Conservation (phyloP, 2,113 vertebrate genomes). For the Balaenoptera acutorostrata region DNA sequence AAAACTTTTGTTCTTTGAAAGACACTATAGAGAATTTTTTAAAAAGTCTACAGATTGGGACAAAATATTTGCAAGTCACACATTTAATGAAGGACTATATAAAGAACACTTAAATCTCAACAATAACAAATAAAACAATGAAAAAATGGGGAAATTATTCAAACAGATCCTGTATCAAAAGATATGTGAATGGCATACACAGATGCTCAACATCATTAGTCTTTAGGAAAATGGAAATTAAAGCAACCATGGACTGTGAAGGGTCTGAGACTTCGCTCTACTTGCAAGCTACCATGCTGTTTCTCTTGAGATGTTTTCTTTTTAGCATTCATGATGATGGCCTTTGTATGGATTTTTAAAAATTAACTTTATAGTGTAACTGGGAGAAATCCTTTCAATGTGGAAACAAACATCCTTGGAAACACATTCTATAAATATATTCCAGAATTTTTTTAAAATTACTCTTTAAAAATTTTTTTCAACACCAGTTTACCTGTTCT, state of each 20-base stretch:
- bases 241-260: not conserved
- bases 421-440: conserved; percentile 3
- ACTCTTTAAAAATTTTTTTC: not conserved
- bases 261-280: not conserved
- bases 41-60: not conserved
- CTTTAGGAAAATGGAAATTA: conserved; percentile 10
- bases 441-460: not conserved
- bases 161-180: not conserved
- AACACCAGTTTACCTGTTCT: not conserved
- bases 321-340: not conserved
- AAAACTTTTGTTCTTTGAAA: not conserved
- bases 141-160: not conserved
- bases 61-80: not conserved
- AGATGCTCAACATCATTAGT: not conserved
- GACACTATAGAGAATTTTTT: not conserved
- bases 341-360: not conserved
- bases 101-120: not conserved
- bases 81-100: not conserved
- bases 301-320: not conserved
- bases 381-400: not conserved
- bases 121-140: not conserved
- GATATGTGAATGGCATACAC: not conserved
- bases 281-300: not conserved
- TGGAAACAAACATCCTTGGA: not conserved
- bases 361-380: not conserved